These are phyloP conservation scores for Ectobius pallidus DNA, from an alignment of 2,888 invertebrate genomes.

Conservation along the genomic window DNA sequence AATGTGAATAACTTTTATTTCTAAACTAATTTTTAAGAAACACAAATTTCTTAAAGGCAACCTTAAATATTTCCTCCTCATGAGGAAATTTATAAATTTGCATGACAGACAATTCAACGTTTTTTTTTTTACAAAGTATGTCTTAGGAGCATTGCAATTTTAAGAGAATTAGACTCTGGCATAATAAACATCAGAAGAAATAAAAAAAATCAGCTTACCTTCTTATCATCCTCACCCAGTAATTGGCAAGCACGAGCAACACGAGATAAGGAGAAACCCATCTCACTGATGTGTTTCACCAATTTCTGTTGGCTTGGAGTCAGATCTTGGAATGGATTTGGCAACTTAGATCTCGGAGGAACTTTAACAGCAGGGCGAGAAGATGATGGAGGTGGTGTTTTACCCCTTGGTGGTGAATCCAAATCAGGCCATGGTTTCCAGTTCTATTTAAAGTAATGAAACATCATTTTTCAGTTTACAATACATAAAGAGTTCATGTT, in stretches of 20 bases:
- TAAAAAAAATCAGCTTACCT: slow-evolving; percentile 62
- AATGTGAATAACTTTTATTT: no score
- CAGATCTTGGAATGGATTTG: slow-evolving; percentile 56
- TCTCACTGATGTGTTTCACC: slow-evolving; percentile 76
- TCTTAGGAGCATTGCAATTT: no score
- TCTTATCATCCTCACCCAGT: slow-evolving; percentile 83
- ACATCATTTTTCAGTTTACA: no score
- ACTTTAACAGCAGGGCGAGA: slow-evolving; percentile 36
- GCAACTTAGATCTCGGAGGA: slow-evolving; percentile 46
- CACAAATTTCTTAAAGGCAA: no score
- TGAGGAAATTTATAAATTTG: no score
- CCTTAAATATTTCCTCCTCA: no score
- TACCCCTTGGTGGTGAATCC: slow-evolving; percentile 49
- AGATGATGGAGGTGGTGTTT: slow-evolving; percentile 5
- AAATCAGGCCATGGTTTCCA: slow-evolving; percentile 54
- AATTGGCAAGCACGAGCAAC: slow-evolving; percentile 80
- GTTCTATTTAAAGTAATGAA: slow-evolving; percentile 50
- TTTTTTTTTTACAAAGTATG: no score
- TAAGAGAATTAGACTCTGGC: no score
- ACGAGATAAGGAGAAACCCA: slow-evolving; percentile 87
- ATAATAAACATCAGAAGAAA: no score
- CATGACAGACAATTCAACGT: no score
- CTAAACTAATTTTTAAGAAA: no score
- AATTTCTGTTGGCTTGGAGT: slow-evolving; percentile 66
- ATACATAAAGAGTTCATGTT: no score